phyloP scores from a whole-genome alignment of 2,797 vertebrate genomes.

The Pantherophis alleghaniensis region DNA sequence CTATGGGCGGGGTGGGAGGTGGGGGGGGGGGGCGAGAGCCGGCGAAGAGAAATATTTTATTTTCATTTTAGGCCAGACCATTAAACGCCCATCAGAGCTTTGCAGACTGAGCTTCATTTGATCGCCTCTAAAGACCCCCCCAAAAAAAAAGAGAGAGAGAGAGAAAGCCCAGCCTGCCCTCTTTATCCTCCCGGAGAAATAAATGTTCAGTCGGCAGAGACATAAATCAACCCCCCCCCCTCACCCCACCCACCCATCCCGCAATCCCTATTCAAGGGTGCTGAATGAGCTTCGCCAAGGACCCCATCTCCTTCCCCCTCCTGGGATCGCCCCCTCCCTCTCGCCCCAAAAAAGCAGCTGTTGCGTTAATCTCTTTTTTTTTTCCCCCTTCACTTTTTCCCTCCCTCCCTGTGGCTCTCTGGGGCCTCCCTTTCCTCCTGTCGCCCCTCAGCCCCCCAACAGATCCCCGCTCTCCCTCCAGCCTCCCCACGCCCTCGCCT shows the following conservation, averaged over 20 bases:
- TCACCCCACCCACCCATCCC: too few species aligned
- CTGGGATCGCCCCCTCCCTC: neutral
- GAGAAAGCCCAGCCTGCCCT: slow-evolving; percentile 26
- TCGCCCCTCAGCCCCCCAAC: neutral
- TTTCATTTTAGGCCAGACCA: slow-evolving; percentile 83
- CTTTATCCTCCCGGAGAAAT: slow-evolving; percentile 72
- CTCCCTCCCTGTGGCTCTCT: slow-evolving; percentile 71
- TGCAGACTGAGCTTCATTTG: slow-evolving; percentile 83
- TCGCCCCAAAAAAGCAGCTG: slow-evolving; percentile 79
- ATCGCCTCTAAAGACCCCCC: slow-evolving; percentile 65
- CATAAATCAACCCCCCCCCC: slow-evolving; percentile 79
- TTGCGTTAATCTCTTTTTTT: slow-evolving; percentile 86
- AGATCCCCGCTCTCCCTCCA: slow-evolving; percentile 63
- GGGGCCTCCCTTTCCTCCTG: slow-evolving; percentile 71
- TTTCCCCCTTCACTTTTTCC: slow-evolving; percentile 83
- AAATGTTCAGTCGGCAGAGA: slow-evolving; percentile 87
- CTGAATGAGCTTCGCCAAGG: slow-evolving; percentile 75
- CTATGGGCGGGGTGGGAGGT: too few species aligned
- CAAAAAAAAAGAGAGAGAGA: too few species aligned
- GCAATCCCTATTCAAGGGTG: slow-evolving; percentile 76
- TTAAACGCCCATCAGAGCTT: slow-evolving; percentile 83
- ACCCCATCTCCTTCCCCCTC: slow-evolving; percentile 23
- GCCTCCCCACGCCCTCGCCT: slow-evolving; percentile 67
- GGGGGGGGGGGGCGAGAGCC: slow-evolving; percentile 17
- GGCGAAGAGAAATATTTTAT: slow-evolving; percentile 41